These are phyloP conservation scores for Poeciliopsis infans DNA, from an alignment of 2,797 vertebrate genomes.

Conservation along the genomic window DNA sequence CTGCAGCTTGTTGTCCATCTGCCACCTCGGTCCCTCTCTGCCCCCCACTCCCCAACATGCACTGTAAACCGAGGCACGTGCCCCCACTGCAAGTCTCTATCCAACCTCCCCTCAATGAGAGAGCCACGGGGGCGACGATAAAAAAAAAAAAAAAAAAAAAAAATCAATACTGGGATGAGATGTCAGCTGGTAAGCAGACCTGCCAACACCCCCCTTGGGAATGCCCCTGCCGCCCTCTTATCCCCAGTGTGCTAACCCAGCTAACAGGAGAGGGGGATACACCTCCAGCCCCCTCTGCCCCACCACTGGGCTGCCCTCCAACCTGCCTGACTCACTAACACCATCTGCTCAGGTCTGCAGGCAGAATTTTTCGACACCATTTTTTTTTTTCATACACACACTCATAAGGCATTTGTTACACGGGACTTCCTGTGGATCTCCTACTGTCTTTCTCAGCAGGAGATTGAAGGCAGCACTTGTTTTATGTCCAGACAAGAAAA, in stretches of 20 bases:
- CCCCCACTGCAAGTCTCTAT: slow-evolving; percentile 42
- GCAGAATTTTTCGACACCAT: slow-evolving; percentile 54
- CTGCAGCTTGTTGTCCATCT: slow-evolving; percentile 61
- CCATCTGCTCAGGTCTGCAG: slow-evolving; percentile 77
- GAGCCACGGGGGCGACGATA: slow-evolving; percentile 65
- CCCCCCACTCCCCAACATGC: slow-evolving; percentile 9
- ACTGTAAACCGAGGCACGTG: slow-evolving; percentile 59
- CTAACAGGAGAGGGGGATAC: slow-evolving; percentile 54
- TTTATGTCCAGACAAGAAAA: slow-evolving; percentile 49
- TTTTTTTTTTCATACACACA: slow-evolving; percentile 51
- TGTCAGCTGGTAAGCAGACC: slow-evolving; percentile 83
- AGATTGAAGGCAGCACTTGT: slow-evolving; percentile 41
- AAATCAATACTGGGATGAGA: slow-evolving; percentile 79
- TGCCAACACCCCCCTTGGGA: slow-evolving; percentile 77
- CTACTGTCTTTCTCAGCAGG: slow-evolving; percentile 52
- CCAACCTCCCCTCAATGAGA: slow-evolving; percentile 60
- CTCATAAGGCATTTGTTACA: slow-evolving; percentile 66
- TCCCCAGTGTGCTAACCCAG: slow-evolving; percentile 67
- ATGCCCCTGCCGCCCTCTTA: slow-evolving; percentile 60
- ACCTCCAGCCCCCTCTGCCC: not conserved
- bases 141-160: slow-evolving; percentile 58
- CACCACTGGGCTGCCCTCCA: slow-evolving; percentile 65
- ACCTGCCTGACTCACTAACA: slow-evolving; percentile 68
- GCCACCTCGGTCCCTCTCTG: slow-evolving; percentile 33
- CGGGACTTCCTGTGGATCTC: slow-evolving; percentile 64